Evolutionary conservation across 1,140 invertebrate genomes (phyloP), one percentile per base, ranked within the genome.

Genomic region (Drosophila paulistorum): DNA sequence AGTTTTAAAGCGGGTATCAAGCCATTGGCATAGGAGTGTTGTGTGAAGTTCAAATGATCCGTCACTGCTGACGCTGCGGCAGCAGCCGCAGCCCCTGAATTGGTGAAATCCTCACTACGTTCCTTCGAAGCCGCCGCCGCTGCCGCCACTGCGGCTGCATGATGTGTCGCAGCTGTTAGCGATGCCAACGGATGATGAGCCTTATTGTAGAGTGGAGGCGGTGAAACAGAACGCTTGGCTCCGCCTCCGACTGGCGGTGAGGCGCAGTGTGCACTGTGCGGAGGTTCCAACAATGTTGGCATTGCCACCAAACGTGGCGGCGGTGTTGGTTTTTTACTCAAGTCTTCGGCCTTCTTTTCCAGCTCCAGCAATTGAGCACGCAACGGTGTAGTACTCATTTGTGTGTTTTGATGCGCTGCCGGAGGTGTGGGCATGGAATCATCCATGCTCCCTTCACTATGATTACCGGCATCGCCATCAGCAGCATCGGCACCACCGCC

Each of bases 1-100:
- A 91, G 60, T 65, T 91, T 91, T 9, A 91, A 61, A 7, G 90
- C 84, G 20, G 90, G 90, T 69, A 91, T 91, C 20, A 91, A 62
- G 33, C 87, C 90, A 71, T 91, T 91, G 20, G 90, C 81, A 61
- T 91, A 91, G 2, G 90, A 91, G 63, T 91, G 83, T 60, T 91
- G 90, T 1, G 90, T 91, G 39, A 91, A 91, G 51, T 85, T 91
- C 1, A 91, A 54, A 63, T 91, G 90, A 13, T 91, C 90, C 90
- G 30, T 45, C 60, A 33, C 11, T 13, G 17, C 23, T 23, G 35
- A 9, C 9, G 35, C 35, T 11, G 35, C 35, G 1, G 35, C 6
- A 0, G 35, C 35, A 9, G 35, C 35, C 1, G 35, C 9, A 7
- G 55, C 58, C 10, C 42, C 71, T 2, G 39, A 61, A 10, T 63